These are phyloP conservation scores for Metellina segmentata DNA, from an alignment of 2,888 invertebrate species.

Conservation along the genomic window DNA sequence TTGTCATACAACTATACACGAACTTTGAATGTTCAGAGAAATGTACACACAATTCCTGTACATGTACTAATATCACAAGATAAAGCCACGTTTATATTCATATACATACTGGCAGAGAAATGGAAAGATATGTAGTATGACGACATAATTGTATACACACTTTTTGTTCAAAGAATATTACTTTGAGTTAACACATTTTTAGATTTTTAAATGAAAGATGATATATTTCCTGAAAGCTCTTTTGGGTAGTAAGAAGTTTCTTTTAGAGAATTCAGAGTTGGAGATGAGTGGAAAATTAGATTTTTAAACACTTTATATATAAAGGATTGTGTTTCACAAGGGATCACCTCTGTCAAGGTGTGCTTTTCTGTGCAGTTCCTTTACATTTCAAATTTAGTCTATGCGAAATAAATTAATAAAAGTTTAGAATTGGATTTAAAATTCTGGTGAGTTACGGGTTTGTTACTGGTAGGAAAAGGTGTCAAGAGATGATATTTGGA, in stretches of 20 bases:
- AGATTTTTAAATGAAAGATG: slow-evolving; percentile 36
- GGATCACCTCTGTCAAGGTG: no score
- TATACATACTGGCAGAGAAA: slow-evolving; percentile 51
- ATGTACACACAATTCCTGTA: slow-evolving; percentile 49
- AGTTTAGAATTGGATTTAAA: no score
- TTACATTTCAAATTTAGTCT: no score
- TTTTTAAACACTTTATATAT: no score
- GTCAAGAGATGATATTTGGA: no score
- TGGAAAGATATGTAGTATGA: slow-evolving; percentile 70
- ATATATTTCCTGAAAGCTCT: slow-evolving; percentile 68
- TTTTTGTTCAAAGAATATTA: slow-evolving; percentile 43
- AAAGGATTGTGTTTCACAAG: no score
- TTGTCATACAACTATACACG: slow-evolving; percentile 62
- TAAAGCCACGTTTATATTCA: slow-evolving; percentile 48
- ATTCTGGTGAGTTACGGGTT: no score
- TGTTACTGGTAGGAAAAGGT: no score
- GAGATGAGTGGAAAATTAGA: slow-evolving; percentile 83
- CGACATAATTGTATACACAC: slow-evolving; percentile 42
- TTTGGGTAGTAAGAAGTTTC: slow-evolving; percentile 77
- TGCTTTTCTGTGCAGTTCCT: no score
- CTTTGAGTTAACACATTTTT: slow-evolving; percentile 58
- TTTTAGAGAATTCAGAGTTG: slow-evolving; percentile 90
- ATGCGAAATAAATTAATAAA: no score
- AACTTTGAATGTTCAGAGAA: slow-evolving; percentile 63
- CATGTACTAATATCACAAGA: slow-evolving; percentile 71